Conservation (phyloP, 2,888 invertebrate species). For the Branchellion lobata region DNA sequence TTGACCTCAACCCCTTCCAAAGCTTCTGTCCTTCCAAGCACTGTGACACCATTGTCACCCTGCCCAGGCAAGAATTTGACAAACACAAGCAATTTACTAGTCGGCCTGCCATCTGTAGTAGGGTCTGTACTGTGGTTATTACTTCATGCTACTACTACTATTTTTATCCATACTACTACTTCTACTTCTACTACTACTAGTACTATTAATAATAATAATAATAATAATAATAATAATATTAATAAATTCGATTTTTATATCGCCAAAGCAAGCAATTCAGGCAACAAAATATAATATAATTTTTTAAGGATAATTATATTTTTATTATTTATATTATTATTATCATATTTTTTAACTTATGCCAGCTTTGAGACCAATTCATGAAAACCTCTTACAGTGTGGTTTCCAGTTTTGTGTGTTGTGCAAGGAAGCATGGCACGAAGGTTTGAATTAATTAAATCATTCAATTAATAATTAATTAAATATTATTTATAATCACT, state of each 20-base stretch:
- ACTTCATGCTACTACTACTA: too few relatives aligned
- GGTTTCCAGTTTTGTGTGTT: slow-evolving; percentile 60
- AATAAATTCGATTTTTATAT: too few relatives aligned
- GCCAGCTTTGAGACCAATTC: too few relatives aligned
- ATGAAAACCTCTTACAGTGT: slow-evolving; percentile 57
- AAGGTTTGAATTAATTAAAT: slow-evolving; percentile 41
- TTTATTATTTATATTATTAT: too few relatives aligned
- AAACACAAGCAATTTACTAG: neutral
- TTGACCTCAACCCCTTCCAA: neutral
- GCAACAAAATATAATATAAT: neutral
- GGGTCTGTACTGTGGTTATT: slow-evolving; percentile 2
- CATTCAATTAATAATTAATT: too few relatives aligned
- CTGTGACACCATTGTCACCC: neutral
- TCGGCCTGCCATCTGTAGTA: neutral
- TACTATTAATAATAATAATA: too few relatives aligned
- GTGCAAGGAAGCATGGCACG: slow-evolving; percentile 61
- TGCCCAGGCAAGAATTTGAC: neutral
- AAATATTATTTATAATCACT: too few relatives aligned
- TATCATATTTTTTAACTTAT: too few relatives aligned
- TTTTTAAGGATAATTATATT: neutral
- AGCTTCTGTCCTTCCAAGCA: slow-evolving; percentile 16
- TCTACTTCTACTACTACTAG: too few relatives aligned
- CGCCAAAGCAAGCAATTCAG: too few relatives aligned
- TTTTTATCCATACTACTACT: too few relatives aligned
- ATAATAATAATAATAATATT: too few relatives aligned